These are phyloP conservation scores for Odontophorus gujanensis DNA, from an alignment of 2,113 vertebrate species.

Conservation along the genomic window DNA sequence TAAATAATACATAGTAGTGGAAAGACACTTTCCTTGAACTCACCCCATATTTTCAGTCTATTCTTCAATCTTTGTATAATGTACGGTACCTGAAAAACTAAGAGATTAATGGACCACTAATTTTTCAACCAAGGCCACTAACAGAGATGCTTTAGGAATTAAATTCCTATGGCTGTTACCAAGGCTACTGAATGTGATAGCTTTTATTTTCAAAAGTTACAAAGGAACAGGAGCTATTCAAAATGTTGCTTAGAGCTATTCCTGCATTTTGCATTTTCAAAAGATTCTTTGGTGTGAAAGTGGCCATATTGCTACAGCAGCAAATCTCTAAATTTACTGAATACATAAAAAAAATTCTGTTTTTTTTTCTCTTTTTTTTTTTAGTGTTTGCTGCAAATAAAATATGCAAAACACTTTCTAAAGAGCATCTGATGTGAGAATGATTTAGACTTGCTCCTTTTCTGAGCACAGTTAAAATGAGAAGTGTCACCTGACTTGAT, in stretches of 20 bases:
- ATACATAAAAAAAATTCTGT: neutral
- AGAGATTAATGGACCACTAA: neutral
- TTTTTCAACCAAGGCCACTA: neutral
- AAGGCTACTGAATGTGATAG: neutral
- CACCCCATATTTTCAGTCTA: neutral
- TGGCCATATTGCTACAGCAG: neutral
- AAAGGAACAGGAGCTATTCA: neutral
- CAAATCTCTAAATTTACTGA: neutral
- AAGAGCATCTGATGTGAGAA: slow-evolving; percentile 28
- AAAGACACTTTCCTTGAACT: neutral
- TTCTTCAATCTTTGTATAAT: neutral
- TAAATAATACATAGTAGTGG: neutral
- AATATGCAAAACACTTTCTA: neutral
- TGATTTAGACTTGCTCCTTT: neutral
- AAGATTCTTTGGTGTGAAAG: slow-evolving; percentile 31
- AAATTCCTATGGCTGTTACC: slow-evolving; percentile 2
- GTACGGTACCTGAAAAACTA: neutral
- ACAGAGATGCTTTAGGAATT: neutral
- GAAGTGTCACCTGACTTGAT: neutral
- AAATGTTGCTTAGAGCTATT: slow-evolving; percentile 5
- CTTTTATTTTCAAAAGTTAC: neutral
- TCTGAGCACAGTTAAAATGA: neutral
- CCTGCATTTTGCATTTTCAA: neutral
- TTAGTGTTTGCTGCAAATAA: neutral
- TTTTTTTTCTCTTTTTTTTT: neutral